Conservation (phyloP, 2,888 invertebrate genomes). For the Tethea ocularis region DNA sequence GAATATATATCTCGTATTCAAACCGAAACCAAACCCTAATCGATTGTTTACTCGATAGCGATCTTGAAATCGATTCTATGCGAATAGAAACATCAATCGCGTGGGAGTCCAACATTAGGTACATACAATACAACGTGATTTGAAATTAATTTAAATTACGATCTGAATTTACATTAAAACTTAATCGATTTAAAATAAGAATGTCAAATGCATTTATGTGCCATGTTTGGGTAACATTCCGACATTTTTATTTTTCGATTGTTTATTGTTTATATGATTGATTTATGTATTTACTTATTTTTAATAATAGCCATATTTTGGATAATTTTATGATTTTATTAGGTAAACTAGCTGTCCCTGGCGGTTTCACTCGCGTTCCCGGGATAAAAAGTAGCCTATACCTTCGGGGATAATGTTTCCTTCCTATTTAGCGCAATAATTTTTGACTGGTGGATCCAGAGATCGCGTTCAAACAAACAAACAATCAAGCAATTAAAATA, state of each 20-base stretch:
- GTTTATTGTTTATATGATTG: too few relatives aligned
- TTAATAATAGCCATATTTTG: too few relatives aligned
- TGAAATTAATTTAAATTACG: background rate
- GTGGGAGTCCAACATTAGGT: background rate
- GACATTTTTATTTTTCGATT: background rate
- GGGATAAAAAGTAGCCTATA: too few relatives aligned
- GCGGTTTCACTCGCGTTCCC: too few relatives aligned
- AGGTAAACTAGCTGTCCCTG: too few relatives aligned
- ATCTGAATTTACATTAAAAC: background rate
- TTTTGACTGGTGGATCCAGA: too few relatives aligned
- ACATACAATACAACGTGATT: background rate
- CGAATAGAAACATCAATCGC: conserved; percentile 1
- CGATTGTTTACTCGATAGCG: conserved; percentile 1
- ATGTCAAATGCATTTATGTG: background rate
- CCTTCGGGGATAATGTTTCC: too few relatives aligned
- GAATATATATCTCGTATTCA: background rate
- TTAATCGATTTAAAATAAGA: conserved; percentile 3
- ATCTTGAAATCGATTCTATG: background rate
- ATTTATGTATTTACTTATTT: too few relatives aligned
- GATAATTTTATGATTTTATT: too few relatives aligned
- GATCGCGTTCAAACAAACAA: too few relatives aligned
- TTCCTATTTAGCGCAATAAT: too few relatives aligned
- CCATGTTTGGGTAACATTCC: background rate
- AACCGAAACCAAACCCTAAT: background rate
- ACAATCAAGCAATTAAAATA: too few relatives aligned